phyloP scores from a whole-genome alignment of 2,797 vertebrate species.

The Rhynchonycteris naso region DNA sequence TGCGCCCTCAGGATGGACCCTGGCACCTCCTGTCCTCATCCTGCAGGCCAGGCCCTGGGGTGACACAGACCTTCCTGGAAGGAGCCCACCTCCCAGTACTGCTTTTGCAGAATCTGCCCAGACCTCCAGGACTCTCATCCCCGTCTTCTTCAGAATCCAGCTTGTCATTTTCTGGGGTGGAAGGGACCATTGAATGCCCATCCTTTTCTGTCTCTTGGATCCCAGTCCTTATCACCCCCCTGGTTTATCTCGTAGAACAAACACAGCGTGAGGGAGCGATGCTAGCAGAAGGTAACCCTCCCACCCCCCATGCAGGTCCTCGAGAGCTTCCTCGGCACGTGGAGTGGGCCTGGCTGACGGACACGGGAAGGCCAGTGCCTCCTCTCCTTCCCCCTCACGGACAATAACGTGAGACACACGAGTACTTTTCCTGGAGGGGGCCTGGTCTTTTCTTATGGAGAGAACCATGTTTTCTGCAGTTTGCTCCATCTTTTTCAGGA shows the following conservation, averaged over 20 bases:
- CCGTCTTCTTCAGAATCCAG: not conserved
- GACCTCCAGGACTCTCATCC: not conserved
- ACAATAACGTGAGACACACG: not conserved
- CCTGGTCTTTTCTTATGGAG: no score
- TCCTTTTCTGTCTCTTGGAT: no score
- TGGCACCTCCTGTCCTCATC: not conserved
- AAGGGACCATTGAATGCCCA: not conserved
- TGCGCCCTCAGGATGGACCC: not conserved
- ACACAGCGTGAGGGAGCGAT: not conserved
- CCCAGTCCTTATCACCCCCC: not conserved
- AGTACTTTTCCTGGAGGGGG: no score
- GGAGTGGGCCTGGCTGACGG: no score
- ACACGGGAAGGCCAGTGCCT: not conserved
- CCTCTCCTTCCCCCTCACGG: not conserved
- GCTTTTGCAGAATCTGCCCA: not conserved
- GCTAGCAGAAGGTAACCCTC: not conserved
- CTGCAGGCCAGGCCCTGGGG: not conserved
- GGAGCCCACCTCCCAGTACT: not conserved
- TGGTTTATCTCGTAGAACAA: not conserved
- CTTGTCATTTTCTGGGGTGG: not conserved
- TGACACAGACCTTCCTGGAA: not conserved
- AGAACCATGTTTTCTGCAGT: not conserved
- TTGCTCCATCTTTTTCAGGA: no score
- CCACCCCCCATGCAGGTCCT: no score
- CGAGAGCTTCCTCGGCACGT: not conserved